Percentiles rank a stretch among this genome's conserved stretches.
Conservation (phyloP, 2,888 invertebrate species). For the Agrochola circellaris region DNA sequence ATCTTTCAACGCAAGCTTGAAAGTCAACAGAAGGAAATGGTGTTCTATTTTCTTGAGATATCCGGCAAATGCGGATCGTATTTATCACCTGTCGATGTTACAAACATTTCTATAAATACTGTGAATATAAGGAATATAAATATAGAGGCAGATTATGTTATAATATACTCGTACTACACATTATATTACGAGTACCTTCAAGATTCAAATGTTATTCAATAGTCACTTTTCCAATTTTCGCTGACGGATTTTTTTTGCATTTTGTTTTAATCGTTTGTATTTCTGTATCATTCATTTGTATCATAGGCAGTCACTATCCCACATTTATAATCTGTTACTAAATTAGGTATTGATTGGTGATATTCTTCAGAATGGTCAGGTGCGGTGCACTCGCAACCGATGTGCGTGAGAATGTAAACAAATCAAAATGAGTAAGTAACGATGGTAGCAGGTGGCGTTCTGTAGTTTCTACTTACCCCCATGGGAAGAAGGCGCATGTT, state of each 20-base stretch:
- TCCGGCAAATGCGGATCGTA: conserved; percentile 29
- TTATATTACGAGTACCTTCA: no score
- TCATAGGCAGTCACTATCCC: neutral
- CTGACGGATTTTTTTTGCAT: neutral
- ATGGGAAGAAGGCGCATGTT: neutral
- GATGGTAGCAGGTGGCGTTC: neutral
- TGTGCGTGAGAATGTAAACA: neutral
- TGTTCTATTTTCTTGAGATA: conserved; percentile 43
- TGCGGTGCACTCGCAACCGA: neutral
- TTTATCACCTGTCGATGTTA: conserved; percentile 31
- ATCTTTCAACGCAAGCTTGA: conserved; percentile 23
- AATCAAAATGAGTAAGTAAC: neutral
- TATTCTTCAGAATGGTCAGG: neutral
- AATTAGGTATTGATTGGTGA: neutral
- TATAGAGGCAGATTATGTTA: neutral
- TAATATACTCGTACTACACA: no score
- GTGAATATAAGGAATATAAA: neutral
- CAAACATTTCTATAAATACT: conserved; percentile 14
- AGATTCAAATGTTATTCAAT: neutral
- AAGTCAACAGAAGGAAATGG: conserved; percentile 39
- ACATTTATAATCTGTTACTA: neutral
- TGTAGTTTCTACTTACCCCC: neutral
- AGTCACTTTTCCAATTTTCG: no score
- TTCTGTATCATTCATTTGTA: neutral
- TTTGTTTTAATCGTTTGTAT: neutral